Evolutionary conservation across 2,113 vertebrate species (phyloP).

Genomic region (Anoura caudifer): DNA sequence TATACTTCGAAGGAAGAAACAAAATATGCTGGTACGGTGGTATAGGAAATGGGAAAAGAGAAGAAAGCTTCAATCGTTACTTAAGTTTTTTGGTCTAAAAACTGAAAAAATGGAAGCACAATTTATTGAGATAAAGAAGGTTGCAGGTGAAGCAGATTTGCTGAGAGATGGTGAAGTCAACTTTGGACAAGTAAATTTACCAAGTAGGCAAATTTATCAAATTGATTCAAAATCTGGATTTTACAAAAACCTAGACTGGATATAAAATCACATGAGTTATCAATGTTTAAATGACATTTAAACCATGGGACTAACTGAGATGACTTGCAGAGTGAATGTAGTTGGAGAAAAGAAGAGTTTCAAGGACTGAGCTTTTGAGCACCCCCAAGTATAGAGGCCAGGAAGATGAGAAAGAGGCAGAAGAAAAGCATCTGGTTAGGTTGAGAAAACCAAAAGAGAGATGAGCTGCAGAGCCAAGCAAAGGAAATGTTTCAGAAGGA

Average conservation of each 20-base stretch:
- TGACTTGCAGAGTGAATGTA: not conserved
- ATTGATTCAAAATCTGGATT: not conserved
- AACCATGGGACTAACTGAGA: not conserved
- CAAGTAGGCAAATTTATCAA: not conserved
- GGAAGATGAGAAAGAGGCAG: not conserved
- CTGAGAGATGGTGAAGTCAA: not conserved
- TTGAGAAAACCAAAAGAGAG: not conserved
- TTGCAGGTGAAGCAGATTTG: not conserved
- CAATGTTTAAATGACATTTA: not conserved
- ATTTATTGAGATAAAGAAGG: not conserved
- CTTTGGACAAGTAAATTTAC: not conserved
- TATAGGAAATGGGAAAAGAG: not conserved
- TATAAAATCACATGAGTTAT: not conserved
- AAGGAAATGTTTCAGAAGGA: not conserved
- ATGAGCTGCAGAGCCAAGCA: not conserved
- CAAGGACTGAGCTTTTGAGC: no score
- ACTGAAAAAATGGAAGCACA: not conserved
- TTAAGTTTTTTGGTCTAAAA: not conserved
- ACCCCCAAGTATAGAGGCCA: not conserved
- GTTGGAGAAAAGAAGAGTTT: not conserved
- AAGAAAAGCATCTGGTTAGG: not conserved
- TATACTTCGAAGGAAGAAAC: not conserved
- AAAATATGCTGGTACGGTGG: not conserved
- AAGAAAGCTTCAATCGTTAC: not conserved
- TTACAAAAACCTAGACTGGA: not conserved